Evolutionary conservation across 1,140 invertebrate genomes (phyloP).

Genomic region (Apis cerana): DNA sequence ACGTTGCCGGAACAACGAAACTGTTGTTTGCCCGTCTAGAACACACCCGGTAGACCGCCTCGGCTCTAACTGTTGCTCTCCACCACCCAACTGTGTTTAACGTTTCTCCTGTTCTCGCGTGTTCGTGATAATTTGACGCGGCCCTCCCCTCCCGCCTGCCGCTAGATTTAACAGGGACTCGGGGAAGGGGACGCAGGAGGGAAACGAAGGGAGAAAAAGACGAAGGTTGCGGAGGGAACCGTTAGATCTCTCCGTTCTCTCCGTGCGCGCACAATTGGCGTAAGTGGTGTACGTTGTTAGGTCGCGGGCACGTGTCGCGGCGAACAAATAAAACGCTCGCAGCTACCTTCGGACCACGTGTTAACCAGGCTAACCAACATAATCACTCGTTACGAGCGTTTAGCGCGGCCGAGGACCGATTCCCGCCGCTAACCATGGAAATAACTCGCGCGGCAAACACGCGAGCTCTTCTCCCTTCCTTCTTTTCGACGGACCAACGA

Average conservation of each 20-base stretch:
- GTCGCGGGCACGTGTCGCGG: conserved; percentile 66
- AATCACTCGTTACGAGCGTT: conserved; percentile 80
- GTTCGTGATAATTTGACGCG: conserved; percentile 22
- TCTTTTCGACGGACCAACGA: conserved; percentile 7
- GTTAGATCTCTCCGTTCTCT: conserved; percentile 1
- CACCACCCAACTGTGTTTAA: background rate
- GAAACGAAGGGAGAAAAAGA: background rate
- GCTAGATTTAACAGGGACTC: no score
- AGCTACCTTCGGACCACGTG: conserved; percentile 76
- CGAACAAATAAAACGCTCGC: conserved; percentile 66
- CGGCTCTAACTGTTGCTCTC: conserved; percentile 10
- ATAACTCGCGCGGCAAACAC: conserved; percentile 72
- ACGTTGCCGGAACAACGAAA: conserved; percentile 27
- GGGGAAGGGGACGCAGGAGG: no score
- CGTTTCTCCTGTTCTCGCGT: conserved; percentile 3
- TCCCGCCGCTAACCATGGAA: conserved; percentile 55
- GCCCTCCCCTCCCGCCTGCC: no score
- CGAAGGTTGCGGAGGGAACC: background rate
- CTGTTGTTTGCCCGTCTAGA: conserved; percentile 23
- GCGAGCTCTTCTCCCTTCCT: conserved; percentile 55
- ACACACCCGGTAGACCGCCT: background rate
- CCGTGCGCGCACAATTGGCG: conserved; percentile 47
- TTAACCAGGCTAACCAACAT: conserved; percentile 80
- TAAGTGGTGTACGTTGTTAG: conserved; percentile 37
- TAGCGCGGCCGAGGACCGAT: conserved; percentile 72